Evolutionary conservation across 2,797 vertebrate species (phyloP), one percentile per base, ranked within the genome.

Genomic region (Fistularia tabacaria): DNA sequence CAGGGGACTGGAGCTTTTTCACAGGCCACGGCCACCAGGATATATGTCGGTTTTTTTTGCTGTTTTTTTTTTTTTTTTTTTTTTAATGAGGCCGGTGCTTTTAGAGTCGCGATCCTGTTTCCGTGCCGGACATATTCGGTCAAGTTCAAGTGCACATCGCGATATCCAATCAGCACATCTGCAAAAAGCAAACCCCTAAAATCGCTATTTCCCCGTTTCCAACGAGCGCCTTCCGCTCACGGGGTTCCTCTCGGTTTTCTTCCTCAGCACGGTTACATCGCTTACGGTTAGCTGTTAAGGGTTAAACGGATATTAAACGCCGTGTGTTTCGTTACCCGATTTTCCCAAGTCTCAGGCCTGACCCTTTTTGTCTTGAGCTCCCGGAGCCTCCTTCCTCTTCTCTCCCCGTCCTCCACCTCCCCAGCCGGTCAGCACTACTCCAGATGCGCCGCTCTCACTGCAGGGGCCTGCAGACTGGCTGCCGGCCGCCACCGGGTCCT

Each of bases 341-440:
- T 88, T 77, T 85, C 87, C 88, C 89, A 84, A 81, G 87, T 91
- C 89, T 91, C 89, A 85, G 87, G 86, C 85, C 89, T 87, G 90
- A 88, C 87, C 91, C 90, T 87, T 86, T 87, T 83, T 74, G 84
- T 90, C 84, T 86, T 80, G 83, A 85, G 84, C 87, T 90, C 90
- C 92, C 88, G 91, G 90, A 91, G 91, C 91, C 91, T 92, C 89
- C 89, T 91, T 91, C 90, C 87, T 91, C 89, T 90, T 86, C 87
- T 92, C 86, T 88, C 91, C 90, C 89, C 91, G 90, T 92, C 91
- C 93, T 90, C 92, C 92, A 69, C 90, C 92, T 89, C 91, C 91
- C 87, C 88, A 82, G 91, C 92, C 92, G 90, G 90, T 88, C 87
- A 91, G 81, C 89, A 81, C 89, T 87, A 85, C 66, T 90, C 90